These are phyloP conservation scores for Drosophila meridionalis DNA, from an alignment of 2,888 invertebrate species.

Conservation along the genomic window DNA sequence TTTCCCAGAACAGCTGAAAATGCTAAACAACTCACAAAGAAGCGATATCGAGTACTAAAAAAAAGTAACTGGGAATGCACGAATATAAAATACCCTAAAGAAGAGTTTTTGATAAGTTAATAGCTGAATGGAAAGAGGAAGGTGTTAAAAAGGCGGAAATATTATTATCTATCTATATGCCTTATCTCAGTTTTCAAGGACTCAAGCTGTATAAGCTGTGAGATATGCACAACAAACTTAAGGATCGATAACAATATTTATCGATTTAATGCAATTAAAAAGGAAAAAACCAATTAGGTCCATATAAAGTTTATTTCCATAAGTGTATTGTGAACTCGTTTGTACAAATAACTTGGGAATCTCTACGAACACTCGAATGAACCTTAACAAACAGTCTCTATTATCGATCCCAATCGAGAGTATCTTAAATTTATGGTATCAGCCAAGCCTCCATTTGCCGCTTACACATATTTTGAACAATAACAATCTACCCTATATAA, in stretches of 20 bases:
- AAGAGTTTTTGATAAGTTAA: neutral
- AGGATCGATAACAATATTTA: neutral
- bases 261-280: neutral
- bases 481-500: slow-evolving; percentile 5
- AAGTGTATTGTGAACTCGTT: too few relatives aligned
- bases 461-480: neutral
- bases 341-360: neutral
- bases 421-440: neutral
- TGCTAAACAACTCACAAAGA: slow-evolving; percentile 19
- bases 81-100: neutral
- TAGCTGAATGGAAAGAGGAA: neutral
- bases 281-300: too few relatives aligned
- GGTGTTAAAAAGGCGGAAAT: too few relatives aligned
- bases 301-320: too few relatives aligned
- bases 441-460: neutral
- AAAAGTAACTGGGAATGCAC: neutral
- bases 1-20: slow-evolving; percentile 31
- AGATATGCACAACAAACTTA: neutral
- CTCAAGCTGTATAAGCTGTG: neutral
- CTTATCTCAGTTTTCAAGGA: neutral
- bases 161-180: neutral
- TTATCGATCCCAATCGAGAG: neutral
- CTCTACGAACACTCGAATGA: neutral
- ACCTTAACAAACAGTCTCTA: neutral
- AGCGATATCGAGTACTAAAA: neutral